Evolutionary conservation across 2,888 invertebrate species (phyloP).

Genomic region (Torymus tubicola): DNA sequence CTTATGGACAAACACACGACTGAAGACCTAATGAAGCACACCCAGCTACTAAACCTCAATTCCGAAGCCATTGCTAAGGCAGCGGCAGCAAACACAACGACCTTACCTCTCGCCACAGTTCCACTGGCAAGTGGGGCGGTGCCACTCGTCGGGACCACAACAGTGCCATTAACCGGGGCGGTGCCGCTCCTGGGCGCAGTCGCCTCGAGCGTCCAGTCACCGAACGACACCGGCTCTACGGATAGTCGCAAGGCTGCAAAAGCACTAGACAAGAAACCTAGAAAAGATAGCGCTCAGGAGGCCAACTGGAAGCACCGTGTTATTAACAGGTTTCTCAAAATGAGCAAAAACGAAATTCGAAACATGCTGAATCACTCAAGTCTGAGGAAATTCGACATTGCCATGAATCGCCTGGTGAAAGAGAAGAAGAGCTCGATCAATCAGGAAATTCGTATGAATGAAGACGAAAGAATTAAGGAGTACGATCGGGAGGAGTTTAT

Average conservation of each 20-base stretch:
- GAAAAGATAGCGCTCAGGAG: constrained; percentile 55
- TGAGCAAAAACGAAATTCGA: constrained; percentile 74
- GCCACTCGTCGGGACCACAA: not conserved
- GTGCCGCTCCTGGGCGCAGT: not conserved
- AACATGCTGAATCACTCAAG: constrained; percentile 74
- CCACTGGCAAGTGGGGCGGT: not conserved
- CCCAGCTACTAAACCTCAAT: constrained; percentile 41
- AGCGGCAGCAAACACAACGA: not conserved
- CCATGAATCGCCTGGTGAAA: constrained; percentile 73
- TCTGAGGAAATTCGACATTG: constrained; percentile 72
- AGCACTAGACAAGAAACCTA: constrained; percentile 23
- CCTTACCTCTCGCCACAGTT: not conserved
- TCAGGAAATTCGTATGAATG: constrained; percentile 68
- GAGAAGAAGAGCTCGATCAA: constrained; percentile 69
- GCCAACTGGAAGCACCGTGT: constrained; percentile 71
- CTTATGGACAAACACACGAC: constrained; percentile 56
- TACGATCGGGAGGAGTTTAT: constrained; percentile 73
- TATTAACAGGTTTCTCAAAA: constrained; percentile 72
- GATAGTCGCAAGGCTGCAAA: not conserved
- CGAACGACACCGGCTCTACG: not conserved
- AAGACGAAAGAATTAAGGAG: constrained; percentile 71
- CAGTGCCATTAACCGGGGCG: constrained; percentile 8
- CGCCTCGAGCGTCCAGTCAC: not conserved
- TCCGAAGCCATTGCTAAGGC: constrained; percentile 11
- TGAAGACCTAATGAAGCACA: constrained; percentile 50